Evolutionary conservation across 2,888 invertebrate species (phyloP).

Genomic region (Amphipyra berbera): DNA sequence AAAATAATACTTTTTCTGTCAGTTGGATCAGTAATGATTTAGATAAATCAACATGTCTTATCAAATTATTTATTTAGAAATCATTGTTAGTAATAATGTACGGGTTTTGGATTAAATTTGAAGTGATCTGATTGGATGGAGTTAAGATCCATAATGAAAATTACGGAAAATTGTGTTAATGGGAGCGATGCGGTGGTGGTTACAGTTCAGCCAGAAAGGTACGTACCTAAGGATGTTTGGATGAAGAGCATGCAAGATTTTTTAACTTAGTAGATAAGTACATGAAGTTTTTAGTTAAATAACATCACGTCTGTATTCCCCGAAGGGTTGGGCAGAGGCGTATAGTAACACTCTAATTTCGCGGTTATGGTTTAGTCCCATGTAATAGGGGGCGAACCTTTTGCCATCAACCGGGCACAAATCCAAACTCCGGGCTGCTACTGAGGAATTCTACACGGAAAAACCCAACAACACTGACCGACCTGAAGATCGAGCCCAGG

Average conservation of each 20-base stretch:
- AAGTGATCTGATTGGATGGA: slow-evolving; percentile 43
- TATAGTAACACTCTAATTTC: too few species aligned
- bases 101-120: slow-evolving; percentile 19
- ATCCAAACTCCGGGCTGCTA: too few species aligned
- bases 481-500: too few species aligned
- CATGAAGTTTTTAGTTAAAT: slow-evolving; percentile 7
- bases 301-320: too few species aligned
- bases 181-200: slow-evolving; percentile 57
- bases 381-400: too few species aligned
- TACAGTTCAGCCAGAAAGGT: slow-evolving; percentile 51
- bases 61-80: slow-evolving; percentile 37
- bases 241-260: slow-evolving; percentile 19
- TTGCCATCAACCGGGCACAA: too few species aligned
- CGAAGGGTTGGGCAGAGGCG: too few species aligned
- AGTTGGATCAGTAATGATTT: slow-evolving; percentile 20
- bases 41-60: slow-evolving; percentile 34
- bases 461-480: too few species aligned
- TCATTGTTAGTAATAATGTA: slow-evolving; percentile 23
- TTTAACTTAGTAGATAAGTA: neutral
- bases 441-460: too few species aligned
- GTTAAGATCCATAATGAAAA: slow-evolving; percentile 73
- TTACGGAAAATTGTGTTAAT: slow-evolving; percentile 71
- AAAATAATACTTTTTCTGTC: slow-evolving; percentile 8
- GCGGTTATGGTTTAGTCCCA: too few species aligned
- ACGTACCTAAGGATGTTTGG: slow-evolving; percentile 33